Conservation (phyloP, 2,888 invertebrate species). For the Cyrtodaria siliqua region DNA sequence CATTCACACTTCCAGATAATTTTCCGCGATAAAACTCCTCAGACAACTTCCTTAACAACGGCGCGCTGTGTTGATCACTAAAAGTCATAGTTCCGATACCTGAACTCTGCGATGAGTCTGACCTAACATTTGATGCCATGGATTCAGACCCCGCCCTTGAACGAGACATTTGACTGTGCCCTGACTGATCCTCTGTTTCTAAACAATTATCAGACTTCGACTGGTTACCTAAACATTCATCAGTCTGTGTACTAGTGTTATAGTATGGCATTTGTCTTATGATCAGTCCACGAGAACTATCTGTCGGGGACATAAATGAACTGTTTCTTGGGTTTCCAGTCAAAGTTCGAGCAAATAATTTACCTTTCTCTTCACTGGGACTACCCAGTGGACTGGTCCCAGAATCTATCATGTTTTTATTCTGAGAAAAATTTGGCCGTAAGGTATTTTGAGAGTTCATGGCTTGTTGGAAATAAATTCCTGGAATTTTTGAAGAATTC, state of each 20-base stretch:
- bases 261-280: conserved; percentile 80
- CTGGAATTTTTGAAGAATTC: conserved; percentile 42
- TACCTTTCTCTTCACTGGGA: conserved; percentile 53
- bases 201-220: conserved; percentile 38
- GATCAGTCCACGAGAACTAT: conserved; percentile 63
- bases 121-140: conserved; percentile 20
- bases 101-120: conserved; percentile 59
- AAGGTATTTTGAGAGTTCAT: conserved; percentile 50
- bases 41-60: conserved; percentile 80
- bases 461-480: conserved; percentile 57
- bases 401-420: conserved; percentile 54
- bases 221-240: conserved; percentile 58
- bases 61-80: conserved; percentile 69
- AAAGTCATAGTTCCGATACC: conserved; percentile 62
- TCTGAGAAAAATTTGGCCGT: conserved; percentile 23
- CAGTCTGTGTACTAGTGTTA: conserved; percentile 83
- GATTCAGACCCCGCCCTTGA: conserved; percentile 32
- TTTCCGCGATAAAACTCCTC: conserved; percentile 79
- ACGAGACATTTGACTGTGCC: conserved; percentile 47
- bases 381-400: conserved; percentile 69
- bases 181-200: conserved; percentile 67
- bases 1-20: conserved; percentile 49
- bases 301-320: conserved; percentile 29
- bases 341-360: conserved; percentile 34
- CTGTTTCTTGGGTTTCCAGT: conserved; percentile 45